phyloP scores from a whole-genome alignment of 2,113 vertebrate genomes.

The Anthoscopus minutus region DNA sequence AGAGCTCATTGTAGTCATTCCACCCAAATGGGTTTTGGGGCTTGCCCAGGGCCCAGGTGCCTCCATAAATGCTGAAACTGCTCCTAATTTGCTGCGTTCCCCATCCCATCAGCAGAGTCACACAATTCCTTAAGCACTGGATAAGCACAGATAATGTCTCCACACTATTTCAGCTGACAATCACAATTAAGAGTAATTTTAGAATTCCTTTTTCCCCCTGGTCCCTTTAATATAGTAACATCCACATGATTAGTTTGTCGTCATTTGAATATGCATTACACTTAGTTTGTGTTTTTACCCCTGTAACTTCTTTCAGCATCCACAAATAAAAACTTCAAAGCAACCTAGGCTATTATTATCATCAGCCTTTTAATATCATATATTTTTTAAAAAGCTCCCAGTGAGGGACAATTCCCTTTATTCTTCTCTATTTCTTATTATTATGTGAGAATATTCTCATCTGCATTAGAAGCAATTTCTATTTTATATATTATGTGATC shows the following conservation, averaged over 20 bases:
- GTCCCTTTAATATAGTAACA: background rate
- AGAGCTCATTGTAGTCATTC: background rate
- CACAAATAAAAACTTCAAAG: background rate
- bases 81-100: background rate
- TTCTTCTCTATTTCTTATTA: background rate
- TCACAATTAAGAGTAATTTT: conserved; percentile 33
- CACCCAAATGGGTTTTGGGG: background rate
- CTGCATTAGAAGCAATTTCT: background rate
- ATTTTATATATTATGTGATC: background rate
- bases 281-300: background rate
- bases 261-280: background rate
- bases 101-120: background rate
- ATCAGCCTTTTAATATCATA: background rate
- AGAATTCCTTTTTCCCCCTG: background rate
- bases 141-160: background rate
- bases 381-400: background rate
- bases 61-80: background rate
- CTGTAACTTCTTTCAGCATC: background rate
- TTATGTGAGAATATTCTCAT: background rate
- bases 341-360: background rate
- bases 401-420: background rate
- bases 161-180: background rate
- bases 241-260: background rate
- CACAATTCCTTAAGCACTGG: background rate
- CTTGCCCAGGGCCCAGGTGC: background rate